Percentiles rank a stretch among this genome's conserved stretches.
Evolutionary conservation across 2,797 vertebrate genomes (phyloP).

Genomic region (Aeoliscus strigatus): DNA sequence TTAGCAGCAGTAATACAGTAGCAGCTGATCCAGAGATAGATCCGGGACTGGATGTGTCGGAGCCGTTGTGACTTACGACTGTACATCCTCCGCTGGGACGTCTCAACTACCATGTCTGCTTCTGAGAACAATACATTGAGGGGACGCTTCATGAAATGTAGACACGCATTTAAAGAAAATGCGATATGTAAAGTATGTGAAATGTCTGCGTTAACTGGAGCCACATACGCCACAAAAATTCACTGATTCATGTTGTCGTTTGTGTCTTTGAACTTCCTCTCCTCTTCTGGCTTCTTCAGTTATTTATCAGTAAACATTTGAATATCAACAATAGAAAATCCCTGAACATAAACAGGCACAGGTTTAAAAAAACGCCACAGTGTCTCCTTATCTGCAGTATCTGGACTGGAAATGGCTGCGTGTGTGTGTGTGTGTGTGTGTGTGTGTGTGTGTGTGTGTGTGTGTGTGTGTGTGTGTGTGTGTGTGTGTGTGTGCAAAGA

Average conservation of each 20-base stretch:
- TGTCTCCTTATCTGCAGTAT: slow-evolving; percentile 6
- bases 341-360: slow-evolving; percentile 1
- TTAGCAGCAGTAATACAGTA: slow-evolving; percentile 53
- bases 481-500: slow-evolving; percentile 8
- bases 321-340: no score
- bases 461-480: no score
- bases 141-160: slow-evolving; percentile 4
- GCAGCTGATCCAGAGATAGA: slow-evolving; percentile 44
- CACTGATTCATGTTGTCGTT: not conserved
- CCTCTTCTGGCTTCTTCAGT: not conserved
- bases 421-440: slow-evolving; percentile 4
- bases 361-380: not conserved
- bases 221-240: slow-evolving; percentile 1
- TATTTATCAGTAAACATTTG: no score
- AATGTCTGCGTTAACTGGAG: not conserved
- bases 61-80: slow-evolving; percentile 33
- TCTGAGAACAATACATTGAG: slow-evolving; percentile 11
- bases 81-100: slow-evolving; percentile 15
- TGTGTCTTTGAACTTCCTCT: no score
- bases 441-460: no score
- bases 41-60: slow-evolving; percentile 25
- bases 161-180: not conserved
- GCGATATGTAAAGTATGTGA: not conserved
- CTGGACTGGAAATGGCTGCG: slow-evolving; percentile 5
- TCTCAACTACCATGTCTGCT: slow-evolving; percentile 17